phyloP scores from a whole-genome alignment of 2,113 vertebrate genomes.

The Spea multiplicata region DNA sequence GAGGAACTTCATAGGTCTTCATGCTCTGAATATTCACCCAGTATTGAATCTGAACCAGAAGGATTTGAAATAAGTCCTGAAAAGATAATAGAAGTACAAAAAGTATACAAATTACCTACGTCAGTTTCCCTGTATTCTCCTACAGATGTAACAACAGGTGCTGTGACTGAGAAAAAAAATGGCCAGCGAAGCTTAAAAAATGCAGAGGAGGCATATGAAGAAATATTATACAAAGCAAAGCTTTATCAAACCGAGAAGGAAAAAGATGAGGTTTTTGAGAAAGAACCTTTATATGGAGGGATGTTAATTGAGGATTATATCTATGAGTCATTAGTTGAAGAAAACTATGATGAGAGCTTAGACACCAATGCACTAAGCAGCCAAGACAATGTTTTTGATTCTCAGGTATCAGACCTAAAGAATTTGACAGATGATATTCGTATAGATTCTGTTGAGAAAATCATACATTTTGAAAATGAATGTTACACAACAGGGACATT shows the following conservation, averaged over 20 bases:
- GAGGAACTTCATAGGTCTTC: slow-evolving; percentile 80
- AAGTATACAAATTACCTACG: slow-evolving; percentile 80
- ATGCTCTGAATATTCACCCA: slow-evolving; percentile 86
- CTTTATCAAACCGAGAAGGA: slow-evolving; percentile 73
- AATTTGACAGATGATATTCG: slow-evolving; percentile 77
- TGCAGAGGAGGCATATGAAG: slow-evolving; percentile 90
- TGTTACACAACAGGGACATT: slow-evolving; percentile 75
- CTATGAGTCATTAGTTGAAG: slow-evolving; percentile 91
- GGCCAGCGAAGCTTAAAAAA: slow-evolving; percentile 74
- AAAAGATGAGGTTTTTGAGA: slow-evolving; percentile 81
- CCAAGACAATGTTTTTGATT: slow-evolving; percentile 66
- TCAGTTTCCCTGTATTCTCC: slow-evolving; percentile 86
- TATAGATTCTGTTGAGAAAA: slow-evolving; percentile 82
- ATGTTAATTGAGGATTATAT: slow-evolving; percentile 98
- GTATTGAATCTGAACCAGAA: slow-evolving; percentile 88
- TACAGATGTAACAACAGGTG: slow-evolving; percentile 61
- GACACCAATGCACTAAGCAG: slow-evolving; percentile 59
- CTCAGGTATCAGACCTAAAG: slow-evolving; percentile 72
- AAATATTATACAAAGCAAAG: slow-evolving; percentile 85
- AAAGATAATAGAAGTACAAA: slow-evolving; percentile 91
- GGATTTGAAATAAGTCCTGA: slow-evolving; percentile 88
- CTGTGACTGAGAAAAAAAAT: slow-evolving; percentile 60
- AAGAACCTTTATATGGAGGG: slow-evolving; percentile 92
- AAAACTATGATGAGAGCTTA: slow-evolving; percentile 69
- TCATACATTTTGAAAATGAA: slow-evolving; percentile 74